Percentiles rank a stretch among this genome's conserved stretches.
phyloP scores from a whole-genome alignment of 2,888 invertebrate genomes.

The Druceiella hillmani region DNA sequence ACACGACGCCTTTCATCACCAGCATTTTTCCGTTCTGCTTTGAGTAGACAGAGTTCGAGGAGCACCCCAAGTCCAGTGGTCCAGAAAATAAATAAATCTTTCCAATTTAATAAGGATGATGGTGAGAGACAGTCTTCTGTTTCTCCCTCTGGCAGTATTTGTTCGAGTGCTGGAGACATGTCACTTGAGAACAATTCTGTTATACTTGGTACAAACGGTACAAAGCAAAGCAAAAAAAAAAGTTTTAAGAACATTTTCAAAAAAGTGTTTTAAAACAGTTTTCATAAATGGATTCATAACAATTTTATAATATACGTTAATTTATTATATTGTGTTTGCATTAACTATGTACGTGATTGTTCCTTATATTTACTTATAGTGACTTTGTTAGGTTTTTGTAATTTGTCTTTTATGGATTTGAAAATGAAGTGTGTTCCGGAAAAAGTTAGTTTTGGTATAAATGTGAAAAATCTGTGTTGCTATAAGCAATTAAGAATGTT shows the following conservation, averaged over 20 bases:
- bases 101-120: conserved; percentile 37
- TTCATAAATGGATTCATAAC: too few relatives aligned
- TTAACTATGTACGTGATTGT: too few relatives aligned
- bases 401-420: too few relatives aligned
- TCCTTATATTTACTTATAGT: too few relatives aligned
- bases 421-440: too few relatives aligned
- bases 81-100: conserved; percentile 31
- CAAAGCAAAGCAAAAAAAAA: conserved; percentile 58
- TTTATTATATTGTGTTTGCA: too few relatives aligned
- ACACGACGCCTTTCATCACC: conserved; percentile 54
- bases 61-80: conserved; percentile 41
- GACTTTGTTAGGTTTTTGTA: too few relatives aligned
- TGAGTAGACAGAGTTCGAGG: conserved; percentile 46
- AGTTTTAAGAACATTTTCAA: conserved; percentile 72
- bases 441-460: too few relatives aligned
- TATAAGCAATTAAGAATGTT: too few relatives aligned
- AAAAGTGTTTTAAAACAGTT: conserved; percentile 75
- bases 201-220: conserved; percentile 32
- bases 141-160: conserved; percentile 44
- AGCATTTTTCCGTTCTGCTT: conserved; percentile 50
- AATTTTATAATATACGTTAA: too few relatives aligned
- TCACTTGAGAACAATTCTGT: conserved; percentile 33
- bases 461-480: too few relatives aligned
- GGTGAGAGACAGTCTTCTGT: conserved; percentile 39
- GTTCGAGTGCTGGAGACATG: conserved; percentile 46